Evolutionary conservation across 1,140 invertebrate genomes (phyloP), one percentile per base, ranked within the genome.

Genomic region (Atta cephalotes): DNA sequence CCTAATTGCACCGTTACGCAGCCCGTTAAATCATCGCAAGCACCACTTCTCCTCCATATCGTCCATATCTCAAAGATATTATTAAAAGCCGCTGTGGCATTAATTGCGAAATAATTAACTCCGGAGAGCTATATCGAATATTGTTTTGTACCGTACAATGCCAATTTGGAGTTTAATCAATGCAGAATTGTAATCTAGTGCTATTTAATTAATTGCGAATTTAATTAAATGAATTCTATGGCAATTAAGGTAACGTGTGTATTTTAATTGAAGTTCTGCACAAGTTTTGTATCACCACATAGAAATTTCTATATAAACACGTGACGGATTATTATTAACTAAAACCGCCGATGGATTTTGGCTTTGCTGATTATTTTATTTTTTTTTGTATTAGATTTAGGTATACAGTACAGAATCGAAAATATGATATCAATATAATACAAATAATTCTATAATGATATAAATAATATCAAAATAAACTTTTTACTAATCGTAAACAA

Each of bases 1-100:
- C 76, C 63, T 86, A 90, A 91, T 90, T 87, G 84, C 89, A 70
- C 45, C 78, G 81, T 86, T 82, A 88, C 87, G 62, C 87, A 31
- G 25, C 35, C 70, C 63, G 76, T 88, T 86, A 81, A 90, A 80
- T 85, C 86, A 74, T 71, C n/a, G 31, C 58, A 14, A 25, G 49
- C 25, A 51, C 16, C 80, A 18, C 51, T 49, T 72, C 35, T 10
- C 68, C 28, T n/a, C 68, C 56, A 18, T 45, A 49, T 58, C 39
- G 25, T 71, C 31, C n/a, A 16, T 21, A 45, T 62, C 28, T 62
- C 63, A 14, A 51, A 84, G 70, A 74, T 18, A 39, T 25, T 63
- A 51, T 84, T 84, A 84, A 84, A 84, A 60, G 12, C 53, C 39
- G 25, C 56, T 3, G 39, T 35, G 28, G 28, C 56, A 51, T 62